phyloP scores from a whole-genome alignment of 2,113 vertebrate genomes.

The Cyphomyrus plagiostoma region DNA sequence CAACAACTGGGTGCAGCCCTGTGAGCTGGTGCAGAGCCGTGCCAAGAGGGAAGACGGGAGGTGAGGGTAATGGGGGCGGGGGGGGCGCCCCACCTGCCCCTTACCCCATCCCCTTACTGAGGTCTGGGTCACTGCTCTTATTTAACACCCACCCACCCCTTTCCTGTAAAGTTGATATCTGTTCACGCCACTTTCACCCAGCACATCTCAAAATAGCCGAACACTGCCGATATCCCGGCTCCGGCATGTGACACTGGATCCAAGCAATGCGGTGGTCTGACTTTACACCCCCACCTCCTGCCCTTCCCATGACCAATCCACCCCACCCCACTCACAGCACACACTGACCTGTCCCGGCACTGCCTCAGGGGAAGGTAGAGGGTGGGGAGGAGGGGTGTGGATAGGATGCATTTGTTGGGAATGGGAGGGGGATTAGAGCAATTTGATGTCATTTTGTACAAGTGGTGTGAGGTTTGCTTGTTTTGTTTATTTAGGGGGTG shows the following conservation, averaged over 20 bases:
- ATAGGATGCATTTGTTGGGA: neutral
- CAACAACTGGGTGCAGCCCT: conserved; percentile 90
- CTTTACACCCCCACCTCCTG: neutral
- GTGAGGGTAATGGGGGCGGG: conserved; percentile 58
- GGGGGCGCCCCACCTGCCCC: conserved; percentile 36
- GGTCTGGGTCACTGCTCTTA: neutral
- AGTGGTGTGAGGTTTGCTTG: conserved; percentile 50
- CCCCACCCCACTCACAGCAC: neutral
- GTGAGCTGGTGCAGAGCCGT: conserved; percentile 55
- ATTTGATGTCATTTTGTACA: conserved; percentile 67
- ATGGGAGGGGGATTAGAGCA: conserved; percentile 30
- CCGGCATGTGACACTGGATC: neutral
- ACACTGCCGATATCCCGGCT: neutral
- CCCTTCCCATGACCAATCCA: neutral
- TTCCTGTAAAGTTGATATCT: neutral
- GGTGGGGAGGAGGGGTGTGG: conserved; percentile 23
- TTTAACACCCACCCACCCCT: neutral
- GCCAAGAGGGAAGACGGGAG: conserved; percentile 72
- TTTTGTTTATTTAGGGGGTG: conserved; percentile 48
- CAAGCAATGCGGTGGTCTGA: neutral
- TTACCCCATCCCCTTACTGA: conserved; percentile 18
- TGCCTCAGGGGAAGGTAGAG: conserved; percentile 29
- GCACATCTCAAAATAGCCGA: neutral
- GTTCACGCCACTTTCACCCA: neutral
- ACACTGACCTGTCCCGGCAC: conserved; percentile 10